Conservation (phyloP, 2,113 vertebrate species). For the Corvus hawaiiensis region DNA sequence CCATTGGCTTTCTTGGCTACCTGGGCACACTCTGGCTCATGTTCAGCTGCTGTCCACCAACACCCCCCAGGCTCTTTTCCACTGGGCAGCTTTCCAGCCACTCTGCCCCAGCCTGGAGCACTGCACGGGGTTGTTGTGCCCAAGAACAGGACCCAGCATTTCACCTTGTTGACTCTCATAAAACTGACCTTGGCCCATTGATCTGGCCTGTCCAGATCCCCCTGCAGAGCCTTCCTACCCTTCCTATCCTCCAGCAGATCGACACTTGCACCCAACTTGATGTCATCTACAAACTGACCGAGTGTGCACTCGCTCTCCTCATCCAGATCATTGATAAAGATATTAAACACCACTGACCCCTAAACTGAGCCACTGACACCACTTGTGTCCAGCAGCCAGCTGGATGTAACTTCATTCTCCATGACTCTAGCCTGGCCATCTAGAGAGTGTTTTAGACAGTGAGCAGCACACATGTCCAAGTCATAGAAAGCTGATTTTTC, state of each 20-base stretch:
- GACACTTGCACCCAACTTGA: rapidly evolving
- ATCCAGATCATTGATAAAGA: too few relatives aligned
- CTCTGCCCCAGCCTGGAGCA: background rate
- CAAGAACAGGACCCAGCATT: background rate
- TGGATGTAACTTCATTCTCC: background rate
- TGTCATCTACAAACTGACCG: background rate
- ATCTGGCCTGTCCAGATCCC: background rate
- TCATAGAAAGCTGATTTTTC: background rate
- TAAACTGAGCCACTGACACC: background rate
- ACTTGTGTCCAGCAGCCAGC: too few relatives aligned
- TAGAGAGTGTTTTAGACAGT: background rate
- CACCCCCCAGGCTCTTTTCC: background rate
- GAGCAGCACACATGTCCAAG: background rate
- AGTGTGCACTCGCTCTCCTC: rapidly evolving
- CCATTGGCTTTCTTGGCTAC: background rate
- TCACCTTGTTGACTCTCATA: background rate
- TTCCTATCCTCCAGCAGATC: background rate
- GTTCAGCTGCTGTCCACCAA: too few relatives aligned
- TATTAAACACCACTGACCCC: rapidly evolving
- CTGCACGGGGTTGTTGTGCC: too few relatives aligned
- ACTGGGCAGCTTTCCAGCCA: background rate
- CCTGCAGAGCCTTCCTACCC: background rate
- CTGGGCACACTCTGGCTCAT: background rate
- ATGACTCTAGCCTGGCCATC: background rate
- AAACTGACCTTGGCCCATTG: rapidly evolving